phyloP scores from a whole-genome alignment of 2,888 invertebrate genomes.

The Eupithecia vulgata region DNA sequence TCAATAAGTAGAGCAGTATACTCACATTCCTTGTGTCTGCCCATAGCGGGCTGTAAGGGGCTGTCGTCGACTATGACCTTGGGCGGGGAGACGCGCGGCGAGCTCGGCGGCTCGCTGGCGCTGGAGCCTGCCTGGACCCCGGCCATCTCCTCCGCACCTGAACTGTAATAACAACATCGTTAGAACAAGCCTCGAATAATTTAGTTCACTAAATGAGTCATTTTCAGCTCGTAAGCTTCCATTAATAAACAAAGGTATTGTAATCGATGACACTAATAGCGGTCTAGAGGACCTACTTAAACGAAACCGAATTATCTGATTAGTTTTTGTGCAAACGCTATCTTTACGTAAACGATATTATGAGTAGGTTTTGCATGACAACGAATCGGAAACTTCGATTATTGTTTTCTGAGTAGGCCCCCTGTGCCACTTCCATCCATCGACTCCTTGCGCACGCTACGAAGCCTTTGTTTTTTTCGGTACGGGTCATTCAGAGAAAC shows the following conservation, averaged over 20 bases:
- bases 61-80: constrained; percentile 97
- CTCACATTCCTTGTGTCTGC: constrained; percentile 99
- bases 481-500: not conserved
- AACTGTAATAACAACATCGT: constrained; percentile 54
- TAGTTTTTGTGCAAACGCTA: no score
- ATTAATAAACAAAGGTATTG: not conserved
- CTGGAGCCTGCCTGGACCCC: constrained; percentile 76
- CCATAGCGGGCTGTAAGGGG: constrained; percentile 96
- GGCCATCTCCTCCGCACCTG: constrained; percentile 80
- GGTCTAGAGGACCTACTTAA: no score
- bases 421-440: not conserved
- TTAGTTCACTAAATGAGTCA: not conserved
- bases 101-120: constrained; percentile 78
- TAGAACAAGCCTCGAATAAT: not conserved
- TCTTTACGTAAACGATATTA: no score
- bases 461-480: not conserved
- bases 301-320: no score
- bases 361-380: no score
- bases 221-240: not conserved
- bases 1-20: constrained; percentile 50
- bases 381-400: no score
- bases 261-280: not conserved
- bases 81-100: constrained; percentile 89
- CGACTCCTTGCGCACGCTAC: not conserved
- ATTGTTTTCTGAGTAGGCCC: no score